Conservation (phyloP, 2,888 invertebrate genomes). For the Liodrosophila aerea region DNA sequence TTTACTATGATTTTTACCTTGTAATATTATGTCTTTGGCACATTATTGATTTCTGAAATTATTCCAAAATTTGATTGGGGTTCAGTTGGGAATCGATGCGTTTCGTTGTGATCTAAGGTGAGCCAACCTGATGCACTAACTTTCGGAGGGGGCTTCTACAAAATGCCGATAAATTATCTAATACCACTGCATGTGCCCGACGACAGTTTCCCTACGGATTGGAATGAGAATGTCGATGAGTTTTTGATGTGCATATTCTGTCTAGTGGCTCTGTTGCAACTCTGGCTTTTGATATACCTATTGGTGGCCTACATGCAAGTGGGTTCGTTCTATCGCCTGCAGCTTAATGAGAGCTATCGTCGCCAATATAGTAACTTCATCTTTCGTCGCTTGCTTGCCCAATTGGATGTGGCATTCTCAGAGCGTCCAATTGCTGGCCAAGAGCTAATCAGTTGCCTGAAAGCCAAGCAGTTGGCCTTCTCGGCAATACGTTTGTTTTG, state of each 20-base stretch:
- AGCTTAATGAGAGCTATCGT: slow-evolving; percentile 33
- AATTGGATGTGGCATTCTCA: slow-evolving; percentile 34
- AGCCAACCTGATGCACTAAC: background rate
- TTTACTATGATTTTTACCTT: too few species aligned
- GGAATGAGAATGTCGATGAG: slow-evolving; percentile 29
- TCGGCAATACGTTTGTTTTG: slow-evolving; percentile 46
- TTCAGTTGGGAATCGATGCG: slow-evolving; percentile 11
- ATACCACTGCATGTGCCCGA: slow-evolving; percentile 4
- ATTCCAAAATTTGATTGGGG: slow-evolving; percentile 20
- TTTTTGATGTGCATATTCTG: slow-evolving; percentile 34
- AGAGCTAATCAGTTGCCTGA: slow-evolving; percentile 17
- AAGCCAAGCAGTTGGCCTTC: slow-evolving; percentile 12
- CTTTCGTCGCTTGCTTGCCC: slow-evolving; percentile 48
- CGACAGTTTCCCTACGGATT: slow-evolving; percentile 9
- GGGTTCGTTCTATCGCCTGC: slow-evolving; percentile 14
- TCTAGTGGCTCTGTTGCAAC: slow-evolving; percentile 29
- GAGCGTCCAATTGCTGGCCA: slow-evolving; percentile 1
- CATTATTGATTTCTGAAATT: too few species aligned
- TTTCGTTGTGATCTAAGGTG: too few species aligned
- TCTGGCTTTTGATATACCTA: slow-evolving; percentile 37
- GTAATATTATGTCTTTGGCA: too few species aligned
- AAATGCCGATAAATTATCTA: slow-evolving; percentile 11
- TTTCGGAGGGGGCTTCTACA: too few species aligned
- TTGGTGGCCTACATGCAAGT: slow-evolving; percentile 26
- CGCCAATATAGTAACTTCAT: slow-evolving; percentile 41